A percentile compares a stretch with the other conserved stretches of the same genome.
phyloP scores from a whole-genome alignment of 2,113 vertebrate genomes.

The Prunella fulvescens region DNA sequence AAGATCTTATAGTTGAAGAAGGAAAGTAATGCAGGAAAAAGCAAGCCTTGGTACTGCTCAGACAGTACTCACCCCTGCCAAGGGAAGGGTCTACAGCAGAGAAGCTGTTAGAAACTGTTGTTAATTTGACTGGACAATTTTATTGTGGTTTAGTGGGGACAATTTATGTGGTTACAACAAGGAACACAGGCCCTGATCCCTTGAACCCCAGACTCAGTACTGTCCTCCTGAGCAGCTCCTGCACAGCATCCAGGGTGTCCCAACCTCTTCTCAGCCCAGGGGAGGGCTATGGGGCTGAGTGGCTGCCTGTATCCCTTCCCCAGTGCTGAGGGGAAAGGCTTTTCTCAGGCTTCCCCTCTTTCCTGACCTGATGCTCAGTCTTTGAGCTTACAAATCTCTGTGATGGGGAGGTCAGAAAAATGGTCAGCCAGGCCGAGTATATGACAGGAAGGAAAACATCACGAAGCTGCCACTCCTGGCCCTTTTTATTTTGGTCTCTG shows the following conservation, averaged over 20 bases:
- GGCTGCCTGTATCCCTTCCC: background rate
- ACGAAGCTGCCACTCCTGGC: background rate
- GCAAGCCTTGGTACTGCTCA: background rate
- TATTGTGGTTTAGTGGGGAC: background rate
- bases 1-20: background rate
- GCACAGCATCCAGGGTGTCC: rapidly evolving
- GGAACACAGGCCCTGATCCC: background rate
- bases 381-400: background rate
- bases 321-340: rapidly evolving
- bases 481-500: background rate
- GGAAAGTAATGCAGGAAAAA: background rate
- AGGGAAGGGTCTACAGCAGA: background rate
- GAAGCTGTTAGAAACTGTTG: background rate
- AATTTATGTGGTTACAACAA: background rate
- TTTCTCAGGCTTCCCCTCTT: background rate
- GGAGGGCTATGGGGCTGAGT: background rate
- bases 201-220: background rate
- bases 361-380: background rate
- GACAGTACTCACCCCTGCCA: background rate
- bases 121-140: background rate
- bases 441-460: background rate
- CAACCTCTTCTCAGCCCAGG: background rate
- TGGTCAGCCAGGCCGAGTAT: background rate
- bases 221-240: background rate
- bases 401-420: background rate